Base-by-base conservation (phyloP, 1,140 invertebrate genomes). In the Caenorhabditis inopinata region DNA sequence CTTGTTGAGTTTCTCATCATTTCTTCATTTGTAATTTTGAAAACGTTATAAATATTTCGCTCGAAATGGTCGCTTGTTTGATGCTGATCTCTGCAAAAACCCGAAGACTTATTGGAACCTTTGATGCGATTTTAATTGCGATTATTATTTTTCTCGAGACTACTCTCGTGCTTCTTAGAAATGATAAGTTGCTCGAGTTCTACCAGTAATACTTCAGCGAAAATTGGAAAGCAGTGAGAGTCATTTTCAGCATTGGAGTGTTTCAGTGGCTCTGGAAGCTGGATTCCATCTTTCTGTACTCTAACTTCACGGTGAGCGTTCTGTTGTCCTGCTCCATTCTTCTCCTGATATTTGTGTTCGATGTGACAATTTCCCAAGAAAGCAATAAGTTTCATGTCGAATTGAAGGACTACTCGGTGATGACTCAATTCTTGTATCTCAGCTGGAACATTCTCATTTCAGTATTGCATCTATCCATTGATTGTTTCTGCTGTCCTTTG, bases 41-140 rank as follows among this genome's bases (percentile, higher is more conserved):
- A 38, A 32, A 23, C 27, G 0, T 1, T 11, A 68, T 38, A 68
- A 68, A 68, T 0, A 21, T 42, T 68, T 68, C 9, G 21, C 23
- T 4, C 32, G 12, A 68, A 68, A 68, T 68, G 58, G 58, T 68
- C n/a, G 58, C 38, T 68, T 68, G 58, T 42, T 68, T 68, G 58
- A 68, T 68, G 58, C 25, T n/a, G 23, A 68, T 68, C 25, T 32
- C 58, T 42, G 27, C 58, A 11, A 68, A 68, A 38, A 21, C 32
- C 12, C 14, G 58, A 21, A 38, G 38, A 42, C 11, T 68, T 9
- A 68, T 68, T 42, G 58, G 58, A 68, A 38, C 38, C 18, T 23
- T 9, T 32, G 38, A 23, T 68, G 32, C 4, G 4, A 38, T 42
- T 32, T 9, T 68, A 5, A 68, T 68, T 21, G 58, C 29, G 21